phyloP scores from a whole-genome alignment of 2,113 vertebrate species.

The Opisthocomus hoazin region DNA sequence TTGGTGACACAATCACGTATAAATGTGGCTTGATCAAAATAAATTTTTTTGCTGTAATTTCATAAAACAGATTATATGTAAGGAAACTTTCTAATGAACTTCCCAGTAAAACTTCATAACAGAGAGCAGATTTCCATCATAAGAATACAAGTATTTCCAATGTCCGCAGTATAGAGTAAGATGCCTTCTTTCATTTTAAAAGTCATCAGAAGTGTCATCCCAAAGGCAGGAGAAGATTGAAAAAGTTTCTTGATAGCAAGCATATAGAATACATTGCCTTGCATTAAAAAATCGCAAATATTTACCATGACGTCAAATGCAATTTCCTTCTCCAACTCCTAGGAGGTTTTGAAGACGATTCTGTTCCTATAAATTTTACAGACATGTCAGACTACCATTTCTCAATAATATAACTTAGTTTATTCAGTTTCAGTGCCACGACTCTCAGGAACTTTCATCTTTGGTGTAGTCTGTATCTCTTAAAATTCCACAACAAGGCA shows the following conservation, averaged over 20 bases:
- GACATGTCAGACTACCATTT: not conserved
- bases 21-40: not conserved
- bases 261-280: not conserved
- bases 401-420: not conserved
- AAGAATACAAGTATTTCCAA: not conserved
- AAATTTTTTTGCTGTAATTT: not conserved
- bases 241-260: not conserved
- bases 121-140: not conserved
- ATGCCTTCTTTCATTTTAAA: not conserved
- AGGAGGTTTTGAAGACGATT: not conserved
- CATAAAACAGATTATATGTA: not conserved
- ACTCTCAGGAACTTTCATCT: not conserved
- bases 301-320: not conserved
- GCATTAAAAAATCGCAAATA: not conserved
- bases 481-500: not conserved
- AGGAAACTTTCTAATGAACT: not conserved
- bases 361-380: not conserved
- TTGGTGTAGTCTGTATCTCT: not conserved
- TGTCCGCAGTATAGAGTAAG: not conserved
- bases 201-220: not conserved
- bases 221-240: not conserved
- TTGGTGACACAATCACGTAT: not conserved
- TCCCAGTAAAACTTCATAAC: not conserved
- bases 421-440: not conserved
- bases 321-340: slow-evolving; percentile 7